Base-by-base conservation (phyloP, 1,140 invertebrate genomes). In the Eumeta japonica region DNA sequence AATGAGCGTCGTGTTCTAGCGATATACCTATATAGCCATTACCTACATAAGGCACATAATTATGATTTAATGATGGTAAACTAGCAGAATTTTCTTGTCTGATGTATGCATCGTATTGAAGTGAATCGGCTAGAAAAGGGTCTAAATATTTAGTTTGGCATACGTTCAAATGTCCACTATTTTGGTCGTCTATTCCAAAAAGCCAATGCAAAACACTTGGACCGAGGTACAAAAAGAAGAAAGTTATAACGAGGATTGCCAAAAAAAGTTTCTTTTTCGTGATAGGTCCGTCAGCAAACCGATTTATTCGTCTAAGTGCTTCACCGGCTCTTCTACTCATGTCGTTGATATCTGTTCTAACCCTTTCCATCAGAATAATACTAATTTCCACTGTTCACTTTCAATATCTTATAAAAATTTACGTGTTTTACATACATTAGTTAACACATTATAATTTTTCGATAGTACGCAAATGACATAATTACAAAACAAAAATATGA, bases 11-110 rank as follows among this genome's bases (percentile, higher is more conserved):
- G 16, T 81, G 75, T 37, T 81, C 71, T 13, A 90, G 60, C 18
- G 82, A 73, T 14, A 87, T 48, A 1, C 86, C 88, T 45, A 90
- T 70, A 33, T 85, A 68, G 2, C 89, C 89, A 77, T 93, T 91
- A 35, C 88, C 89, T 16, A 89, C 79, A 62, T 89, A 90, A 52
- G 87, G 84, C 52, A 87, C 76, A 59, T 82, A 88, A 37, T 78
- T 70, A 33, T 80, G 73, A 43, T 83, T 81, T 10, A 57, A 34
- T 16, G 59, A 62, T 3, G 65, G 58, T 17, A 80, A 58, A 15
- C 71, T 56, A 3, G 75, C 67, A 30, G 77, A 52, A 33, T 81
- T 79, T 50, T 81, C 62, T 43, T 81, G 79, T 43, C 82, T 76
- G 39, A 90, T 75, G 56, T 87, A 84, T 10, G 82, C 84, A 68